These are phyloP conservation scores for Oryzias sinensis DNA, from an alignment of 2,797 vertebrate genomes.

Conservation along the genomic window DNA sequence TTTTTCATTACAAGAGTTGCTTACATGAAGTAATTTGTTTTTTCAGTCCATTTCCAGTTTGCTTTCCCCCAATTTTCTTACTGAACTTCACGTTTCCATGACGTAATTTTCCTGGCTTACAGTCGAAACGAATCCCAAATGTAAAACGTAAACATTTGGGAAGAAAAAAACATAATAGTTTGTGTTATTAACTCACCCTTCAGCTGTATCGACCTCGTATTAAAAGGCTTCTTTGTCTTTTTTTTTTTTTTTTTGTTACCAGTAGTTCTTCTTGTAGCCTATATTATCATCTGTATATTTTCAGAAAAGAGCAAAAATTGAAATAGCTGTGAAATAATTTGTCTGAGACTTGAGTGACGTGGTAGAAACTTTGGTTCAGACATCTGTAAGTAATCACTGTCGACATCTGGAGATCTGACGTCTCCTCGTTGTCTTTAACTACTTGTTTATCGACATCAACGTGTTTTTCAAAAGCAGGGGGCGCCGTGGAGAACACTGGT, in stretches of 20 bases:
- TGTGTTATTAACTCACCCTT: too few relatives aligned
- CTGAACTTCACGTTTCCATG: constrained; percentile 78
- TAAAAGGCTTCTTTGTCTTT: too few relatives aligned
- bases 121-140: constrained; percentile 44
- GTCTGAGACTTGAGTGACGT: not conserved
- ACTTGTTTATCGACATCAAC: constrained; percentile 60
- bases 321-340: not conserved
- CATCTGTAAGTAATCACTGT: constrained; percentile 5
- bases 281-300: not conserved
- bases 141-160: constrained; percentile 2
- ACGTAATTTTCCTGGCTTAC: constrained; percentile 75
- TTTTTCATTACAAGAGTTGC: not conserved
- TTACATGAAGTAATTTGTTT: not conserved
- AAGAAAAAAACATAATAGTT: not conserved
- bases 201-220: too few relatives aligned
- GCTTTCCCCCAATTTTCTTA: constrained; percentile 65
- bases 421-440: constrained; percentile 25
- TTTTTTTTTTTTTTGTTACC: too few relatives aligned
- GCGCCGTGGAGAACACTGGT: constrained; percentile 66
- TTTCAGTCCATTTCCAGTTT: constrained; percentile 62
- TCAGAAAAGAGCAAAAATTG: not conserved
- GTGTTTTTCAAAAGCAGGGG: constrained; percentile 68
- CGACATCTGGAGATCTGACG: constrained; percentile 6
- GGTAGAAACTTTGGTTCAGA: not conserved
- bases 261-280: too few relatives aligned